phyloP scores from a whole-genome alignment of 2,113 vertebrate species.

The Vanacampus margaritifer region DNA sequence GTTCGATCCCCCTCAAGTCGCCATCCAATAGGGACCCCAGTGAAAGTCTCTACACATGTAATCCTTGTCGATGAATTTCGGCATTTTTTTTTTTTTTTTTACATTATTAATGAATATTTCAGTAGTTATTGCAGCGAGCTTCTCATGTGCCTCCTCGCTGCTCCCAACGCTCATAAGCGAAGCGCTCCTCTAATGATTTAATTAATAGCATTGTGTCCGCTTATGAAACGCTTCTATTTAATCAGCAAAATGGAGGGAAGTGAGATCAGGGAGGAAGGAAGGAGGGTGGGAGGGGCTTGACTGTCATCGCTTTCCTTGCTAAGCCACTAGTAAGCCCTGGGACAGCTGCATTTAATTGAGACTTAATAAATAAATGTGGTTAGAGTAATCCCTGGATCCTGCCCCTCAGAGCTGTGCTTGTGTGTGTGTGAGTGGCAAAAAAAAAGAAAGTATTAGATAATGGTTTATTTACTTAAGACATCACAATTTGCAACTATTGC shows the following conservation, averaged over 20 bases:
- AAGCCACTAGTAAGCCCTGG: conserved; percentile 62
- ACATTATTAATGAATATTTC: conserved; percentile 77
- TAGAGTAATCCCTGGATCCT: conserved; percentile 69
- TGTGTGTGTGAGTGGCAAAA: neutral
- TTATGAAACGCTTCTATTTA: conserved; percentile 77
- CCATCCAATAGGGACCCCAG: conserved; percentile 60
- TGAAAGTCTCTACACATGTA: conserved; percentile 77
- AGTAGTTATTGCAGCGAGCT: conserved; percentile 71
- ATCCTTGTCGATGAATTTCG: conserved; percentile 76
- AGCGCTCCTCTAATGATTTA: conserved; percentile 77
- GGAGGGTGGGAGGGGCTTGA: conserved; percentile 33
- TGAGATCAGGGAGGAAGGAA: conserved; percentile 56
- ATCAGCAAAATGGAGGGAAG: conserved; percentile 73
- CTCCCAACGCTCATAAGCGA: conserved; percentile 70
- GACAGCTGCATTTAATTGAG: conserved; percentile 74
- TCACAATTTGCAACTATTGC: conserved; percentile 14
- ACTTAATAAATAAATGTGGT: conserved; percentile 76
- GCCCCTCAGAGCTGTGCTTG: conserved; percentile 54
- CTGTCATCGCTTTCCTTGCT: conserved; percentile 66
- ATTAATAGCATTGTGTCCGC: conserved; percentile 81
- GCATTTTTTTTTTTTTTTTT: conserved; percentile 56
- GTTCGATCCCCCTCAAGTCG: conserved; percentile 60
- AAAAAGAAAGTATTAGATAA: conserved; percentile 48
- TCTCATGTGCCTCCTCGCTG: conserved; percentile 59
- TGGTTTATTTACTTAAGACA: conserved; percentile 82